A percentile compares a stretch with the other conserved stretches of the same genome.
phyloP scores from a whole-genome alignment of 1,140 invertebrate species.

The Cyrtorhinus lividipennis region DNA sequence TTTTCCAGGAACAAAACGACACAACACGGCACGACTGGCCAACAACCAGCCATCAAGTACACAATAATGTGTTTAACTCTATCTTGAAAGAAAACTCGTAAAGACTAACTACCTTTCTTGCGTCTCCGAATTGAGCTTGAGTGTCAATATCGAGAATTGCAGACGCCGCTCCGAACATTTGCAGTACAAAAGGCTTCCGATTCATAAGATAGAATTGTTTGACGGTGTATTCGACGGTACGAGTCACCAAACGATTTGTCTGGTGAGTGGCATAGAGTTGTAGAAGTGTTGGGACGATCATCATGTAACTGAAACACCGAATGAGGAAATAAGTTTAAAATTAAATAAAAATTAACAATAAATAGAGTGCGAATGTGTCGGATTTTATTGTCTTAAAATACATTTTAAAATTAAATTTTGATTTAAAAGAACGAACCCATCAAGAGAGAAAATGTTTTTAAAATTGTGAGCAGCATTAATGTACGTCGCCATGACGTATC shows the following conservation, averaged over 20 bases:
- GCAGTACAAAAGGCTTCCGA: conserved; percentile 92
- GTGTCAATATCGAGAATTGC: conserved; percentile 90
- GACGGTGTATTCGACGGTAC: conserved; percentile 92
- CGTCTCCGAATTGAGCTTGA: conserved; percentile 68
- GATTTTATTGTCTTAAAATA: conserved; percentile 13
- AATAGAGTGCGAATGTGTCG: no score
- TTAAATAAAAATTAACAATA: conserved; percentile 20
- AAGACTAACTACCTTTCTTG: conserved; percentile 87
- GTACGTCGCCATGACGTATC: conserved; percentile 92
- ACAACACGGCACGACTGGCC: no score
- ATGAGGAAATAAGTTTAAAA: not conserved
- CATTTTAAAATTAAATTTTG: conserved; percentile 14
- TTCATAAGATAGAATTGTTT: conserved; percentile 98
- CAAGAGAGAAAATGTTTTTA: conserved; percentile 96
- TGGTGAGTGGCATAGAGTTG: conserved; percentile 96
- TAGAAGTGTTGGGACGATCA: conserved; percentile 94
- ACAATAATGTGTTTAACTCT: no score
- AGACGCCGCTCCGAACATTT: conserved; percentile 98
- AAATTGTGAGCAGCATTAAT: conserved; percentile 97
- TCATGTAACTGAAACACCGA: conserved; percentile 56
- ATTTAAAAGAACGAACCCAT: conserved; percentile 48
- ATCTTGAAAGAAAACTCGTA: no score
- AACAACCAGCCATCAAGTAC: no score
- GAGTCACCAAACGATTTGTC: conserved; percentile 86
- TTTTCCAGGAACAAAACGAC: no score